phyloP scores from a whole-genome alignment of 1,140 invertebrate genomes.

The Geopemphigus sp. region DNA sequence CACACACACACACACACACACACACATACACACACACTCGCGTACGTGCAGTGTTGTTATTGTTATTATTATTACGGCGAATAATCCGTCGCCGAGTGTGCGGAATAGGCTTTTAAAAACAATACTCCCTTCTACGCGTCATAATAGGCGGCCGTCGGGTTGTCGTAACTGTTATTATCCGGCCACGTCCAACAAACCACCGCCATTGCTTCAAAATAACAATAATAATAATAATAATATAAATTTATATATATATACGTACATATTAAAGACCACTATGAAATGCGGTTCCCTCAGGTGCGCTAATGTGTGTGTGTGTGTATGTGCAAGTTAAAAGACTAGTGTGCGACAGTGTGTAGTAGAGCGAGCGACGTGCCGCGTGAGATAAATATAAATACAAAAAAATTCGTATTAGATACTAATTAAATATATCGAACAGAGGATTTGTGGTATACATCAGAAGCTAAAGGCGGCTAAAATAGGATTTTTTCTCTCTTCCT shows the following conservation, averaged over 20 bases:
- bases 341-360: no score
- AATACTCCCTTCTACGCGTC: background rate
- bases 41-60: background rate
- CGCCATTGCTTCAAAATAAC: background rate
- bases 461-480: background rate
- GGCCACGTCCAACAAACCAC: slow-evolving; percentile 26
- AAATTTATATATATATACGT: no score
- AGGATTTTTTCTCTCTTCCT: background rate
- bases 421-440: slow-evolving; percentile 18
- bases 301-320: no score
- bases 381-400: background rate
- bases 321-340: no score
- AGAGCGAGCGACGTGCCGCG: background rate
- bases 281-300: slow-evolving; percentile 15
- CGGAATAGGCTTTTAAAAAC: slow-evolving; percentile 46
- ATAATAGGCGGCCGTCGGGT: slow-evolving; percentile 25
- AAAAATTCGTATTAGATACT: slow-evolving; percentile 18
- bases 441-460: background rate
- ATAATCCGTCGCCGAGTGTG: slow-evolving; percentile 46
- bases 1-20: background rate
- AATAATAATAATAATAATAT: no score
- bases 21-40: background rate
- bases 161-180: slow-evolving; percentile 49
- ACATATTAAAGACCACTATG: background rate
- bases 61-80: slow-evolving; percentile 35